Conservation (phyloP, 2,888 invertebrate species). For the Notodonta dromedarius region DNA sequence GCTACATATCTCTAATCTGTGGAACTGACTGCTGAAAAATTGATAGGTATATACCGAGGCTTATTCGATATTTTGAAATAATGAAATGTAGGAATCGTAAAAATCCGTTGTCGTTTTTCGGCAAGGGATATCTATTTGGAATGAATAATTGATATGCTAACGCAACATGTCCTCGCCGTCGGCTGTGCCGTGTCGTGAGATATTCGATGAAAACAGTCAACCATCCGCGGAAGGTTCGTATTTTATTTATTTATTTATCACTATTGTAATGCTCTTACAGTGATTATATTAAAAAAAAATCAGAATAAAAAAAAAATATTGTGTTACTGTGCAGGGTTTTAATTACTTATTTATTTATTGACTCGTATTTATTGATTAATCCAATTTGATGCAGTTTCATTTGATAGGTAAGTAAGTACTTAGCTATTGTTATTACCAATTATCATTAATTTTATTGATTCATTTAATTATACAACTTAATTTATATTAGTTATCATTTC, state of each 20-base stretch:
- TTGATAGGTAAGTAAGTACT: no score
- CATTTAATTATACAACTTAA: no score
- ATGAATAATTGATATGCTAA: slow-evolving; percentile 56
- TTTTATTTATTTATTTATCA: slow-evolving; percentile 23
- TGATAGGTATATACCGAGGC: slow-evolving; percentile 11
- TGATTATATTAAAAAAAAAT: background rate
- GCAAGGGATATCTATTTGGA: slow-evolving; percentile 35
- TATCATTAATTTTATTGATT: no score
- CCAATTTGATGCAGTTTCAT: no score
- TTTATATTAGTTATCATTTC: no score
- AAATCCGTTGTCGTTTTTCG: slow-evolving; percentile 14
- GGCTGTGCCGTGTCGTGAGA: slow-evolving; percentile 90
- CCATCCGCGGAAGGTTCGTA: slow-evolving; percentile 92
- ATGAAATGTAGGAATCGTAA: slow-evolving; percentile 28
- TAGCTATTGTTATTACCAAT: no score
- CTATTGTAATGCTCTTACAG: slow-evolving; percentile 3
- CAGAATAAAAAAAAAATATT: no score
- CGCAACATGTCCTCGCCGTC: slow-evolving; percentile 73
- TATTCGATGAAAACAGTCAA: slow-evolving; percentile 93
- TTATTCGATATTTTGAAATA: slow-evolving; percentile 23
- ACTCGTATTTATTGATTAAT: background rate
- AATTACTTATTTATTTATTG: background rate
- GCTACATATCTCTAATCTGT: no score
- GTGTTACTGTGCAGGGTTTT: background rate
- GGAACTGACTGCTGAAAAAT: background rate